Percentiles rank a stretch among this genome's conserved stretches.
Evolutionary conservation across 1,140 invertebrate genomes (phyloP).

Genomic region (Arion vulgaris): DNA sequence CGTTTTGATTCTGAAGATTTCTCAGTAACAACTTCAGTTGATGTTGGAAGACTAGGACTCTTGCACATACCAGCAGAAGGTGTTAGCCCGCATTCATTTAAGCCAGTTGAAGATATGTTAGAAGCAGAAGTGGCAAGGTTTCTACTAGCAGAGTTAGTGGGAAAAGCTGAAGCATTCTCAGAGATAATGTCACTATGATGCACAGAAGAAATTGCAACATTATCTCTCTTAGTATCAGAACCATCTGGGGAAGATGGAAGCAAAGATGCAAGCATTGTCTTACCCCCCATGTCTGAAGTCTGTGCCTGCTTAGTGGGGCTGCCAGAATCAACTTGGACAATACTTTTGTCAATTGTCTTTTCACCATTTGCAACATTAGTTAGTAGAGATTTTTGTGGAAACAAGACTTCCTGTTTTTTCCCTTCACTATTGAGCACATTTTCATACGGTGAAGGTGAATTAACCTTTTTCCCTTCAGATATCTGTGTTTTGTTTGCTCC

Average conservation of each 20-base stretch:
- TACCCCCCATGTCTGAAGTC: not conserved
- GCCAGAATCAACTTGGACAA: conserved; percentile 25
- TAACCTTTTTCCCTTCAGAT: not conserved
- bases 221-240: not conserved
- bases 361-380: not conserved
- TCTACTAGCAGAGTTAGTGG: not conserved
- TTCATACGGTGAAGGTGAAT: not conserved
- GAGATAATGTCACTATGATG: not conserved
- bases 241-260: not conserved
- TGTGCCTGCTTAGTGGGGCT: not conserved
- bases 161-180: not conserved
- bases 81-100: not conserved
- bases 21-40: not conserved
- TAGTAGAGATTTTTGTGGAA: too few relatives aligned
- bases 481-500: not conserved
- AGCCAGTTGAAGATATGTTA: not conserved
- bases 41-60: conserved; percentile 19
- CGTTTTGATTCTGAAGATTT: not conserved
- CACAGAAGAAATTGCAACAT: not conserved
- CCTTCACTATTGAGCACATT: not conserved
- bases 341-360: not conserved
- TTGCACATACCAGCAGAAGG: not conserved
- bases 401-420: not conserved
- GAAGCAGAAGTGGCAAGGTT: not conserved
- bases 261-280: not conserved